Base-by-base conservation (phyloP, 1,140 invertebrate genomes). In the Drosophila bipectinata region DNA sequence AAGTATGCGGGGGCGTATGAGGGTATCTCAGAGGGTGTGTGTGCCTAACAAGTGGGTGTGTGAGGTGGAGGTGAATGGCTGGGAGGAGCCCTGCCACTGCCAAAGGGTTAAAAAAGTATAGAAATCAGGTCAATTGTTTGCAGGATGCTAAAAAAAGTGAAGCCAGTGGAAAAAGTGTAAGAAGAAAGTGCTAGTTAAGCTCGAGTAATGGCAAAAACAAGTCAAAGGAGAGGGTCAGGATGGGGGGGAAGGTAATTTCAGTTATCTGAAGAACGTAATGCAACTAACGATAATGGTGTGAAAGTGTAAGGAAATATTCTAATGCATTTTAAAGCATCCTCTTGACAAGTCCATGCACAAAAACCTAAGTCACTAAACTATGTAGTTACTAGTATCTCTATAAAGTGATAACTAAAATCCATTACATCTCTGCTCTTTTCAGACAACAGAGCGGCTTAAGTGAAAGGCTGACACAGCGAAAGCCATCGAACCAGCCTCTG, bases 111-210 rank as follows among this genome's bases (percentile, higher is more conserved):
- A 77, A 61, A 82, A 85, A 62, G 67, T 83, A 59, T 51, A 69
- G 47, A 78, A 87, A 87, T 87, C 83, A 87, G 82, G 82, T 87
- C 83, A 87, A 88, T 87, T 88, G 83, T 88, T 81, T 41, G 76
- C 84, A 76, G 75, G 71, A 79, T 69, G 61, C 59, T 73, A 67
- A 69, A 77, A 81, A 81, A 63, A 73, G 74, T 55, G 58, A 78
- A 83, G 74, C 60, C 45, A 77, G 15, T 75, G 56, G 63, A 72
- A 64, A 68, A 68, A 76, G 55, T 52, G 52, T 39, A 58, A 67
- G 62, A 55, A 64, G 75, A 63, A 77, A 71, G 62, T 63, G 75
- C 75, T 83, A 63, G 60, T 80, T 81, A 56, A 53, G 72, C 54
- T 69, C 34, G 57, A 72, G 60, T 69, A 66, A 56, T 60, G 59